Evolutionary conservation across 2,888 invertebrate genomes (phyloP), one percentile per base, ranked within the genome.

Genomic region (Melieria omissa): DNA sequence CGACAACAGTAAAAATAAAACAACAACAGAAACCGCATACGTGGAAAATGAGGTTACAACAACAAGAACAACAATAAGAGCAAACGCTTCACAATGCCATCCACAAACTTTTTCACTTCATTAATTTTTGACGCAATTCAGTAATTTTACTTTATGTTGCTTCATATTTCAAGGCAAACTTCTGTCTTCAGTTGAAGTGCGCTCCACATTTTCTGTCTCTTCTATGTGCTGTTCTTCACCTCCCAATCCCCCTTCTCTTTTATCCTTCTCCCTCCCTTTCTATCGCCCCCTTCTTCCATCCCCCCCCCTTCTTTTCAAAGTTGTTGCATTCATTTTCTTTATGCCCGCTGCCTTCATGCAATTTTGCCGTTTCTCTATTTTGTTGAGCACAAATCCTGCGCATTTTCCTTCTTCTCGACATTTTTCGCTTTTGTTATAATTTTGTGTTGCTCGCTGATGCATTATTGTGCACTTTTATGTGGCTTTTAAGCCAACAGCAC

Each of bases 221-320:
- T 54, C 0, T 47, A 4, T 8, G 61, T n/a, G 0, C 10, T 14
- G 6, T 46, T 14, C 60, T 63, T 47, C 55, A 4, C 55, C n/a
- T 67, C 61, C 46, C 52, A n/a, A 6, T 69, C 29, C 54, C 42
- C 45, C 52, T 46, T 10, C 42, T 41, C 47, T 7, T 49, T 42
- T 60, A 7, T 3, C 52, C 3, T 41, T 47, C 6, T 45, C 58
- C 49, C 14, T 46, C 9, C 62, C 49, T 12, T 0, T 54, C 3
- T 41, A 42, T 65, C 7, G 8, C 9, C 47, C 58, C 46, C 54
- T 60, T 16, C 29, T 54, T 44, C 47, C 60, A 4, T 3, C 54
- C 10, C 14, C n/a, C 16, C 6, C 65, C 42, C 12, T 12, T 3
- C 46, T 29, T 49, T 64, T 44, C 10, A 3, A 44, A 49, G 52